phyloP scores from a whole-genome alignment of 2,113 vertebrate genomes.

The Gymnogyps californianus region DNA sequence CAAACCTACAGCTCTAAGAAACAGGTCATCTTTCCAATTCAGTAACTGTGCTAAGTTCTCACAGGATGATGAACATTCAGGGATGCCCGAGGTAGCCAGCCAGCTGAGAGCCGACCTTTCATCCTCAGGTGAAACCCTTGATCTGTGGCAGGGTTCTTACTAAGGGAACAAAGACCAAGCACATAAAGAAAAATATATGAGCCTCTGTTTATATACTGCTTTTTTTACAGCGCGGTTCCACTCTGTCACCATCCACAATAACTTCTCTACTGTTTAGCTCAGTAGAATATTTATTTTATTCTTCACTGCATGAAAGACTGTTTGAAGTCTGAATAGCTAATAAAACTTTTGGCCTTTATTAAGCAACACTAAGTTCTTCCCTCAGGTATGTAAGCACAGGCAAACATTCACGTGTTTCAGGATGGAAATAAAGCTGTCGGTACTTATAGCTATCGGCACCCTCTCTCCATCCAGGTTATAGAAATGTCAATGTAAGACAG shows the following conservation, averaged over 20 bases:
- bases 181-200: slow-evolving; percentile 12
- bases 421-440: not conserved
- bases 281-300: slow-evolving; percentile 23
- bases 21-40: not conserved
- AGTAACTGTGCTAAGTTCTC: not conserved
- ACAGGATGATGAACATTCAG: not conserved
- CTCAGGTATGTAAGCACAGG: not conserved
- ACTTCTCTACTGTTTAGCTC: not conserved
- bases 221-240: not conserved
- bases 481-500: not conserved
- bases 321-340: slow-evolving; percentile 11
- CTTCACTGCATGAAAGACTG: not conserved
- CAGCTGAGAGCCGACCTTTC: not conserved
- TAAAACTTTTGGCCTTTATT: slow-evolving; percentile 14
- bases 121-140: not conserved
- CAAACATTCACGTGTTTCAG: not conserved
- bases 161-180: not conserved
- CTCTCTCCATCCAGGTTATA: not conserved
- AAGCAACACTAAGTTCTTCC: not conserved
- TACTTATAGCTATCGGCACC: rapidly evolving
- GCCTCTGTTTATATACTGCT: slow-evolving; percentile 1
- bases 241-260: not conserved
- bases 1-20: not conserved
- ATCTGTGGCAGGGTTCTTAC: not conserved
- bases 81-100: not conserved